These are phyloP conservation scores for Coleophora flavipennella DNA, from an alignment of 2,888 invertebrate genomes.

Conservation along the genomic window DNA sequence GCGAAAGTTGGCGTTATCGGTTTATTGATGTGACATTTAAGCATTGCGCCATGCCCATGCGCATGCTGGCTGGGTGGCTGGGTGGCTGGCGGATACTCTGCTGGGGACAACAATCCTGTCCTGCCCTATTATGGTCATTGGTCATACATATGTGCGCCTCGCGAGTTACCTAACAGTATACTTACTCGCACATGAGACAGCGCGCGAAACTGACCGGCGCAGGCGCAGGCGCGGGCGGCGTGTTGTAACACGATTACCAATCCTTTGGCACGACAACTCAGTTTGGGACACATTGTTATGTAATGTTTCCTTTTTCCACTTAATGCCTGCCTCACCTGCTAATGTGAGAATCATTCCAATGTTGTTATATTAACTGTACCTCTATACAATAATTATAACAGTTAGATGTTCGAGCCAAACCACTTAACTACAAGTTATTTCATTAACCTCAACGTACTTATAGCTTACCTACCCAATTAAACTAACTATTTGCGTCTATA, in stretches of 20 bases:
- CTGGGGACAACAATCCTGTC: constrained; percentile 41
- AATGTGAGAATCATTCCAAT: background rate
- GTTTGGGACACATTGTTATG: constrained; percentile 4
- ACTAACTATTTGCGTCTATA: no score
- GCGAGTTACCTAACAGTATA: constrained; percentile 32
- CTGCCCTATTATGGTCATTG: constrained; percentile 26
- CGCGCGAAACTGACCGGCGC: constrained; percentile 26
- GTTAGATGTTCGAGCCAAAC: no score
- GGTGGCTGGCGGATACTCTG: constrained; percentile 31
- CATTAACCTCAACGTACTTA: no score
- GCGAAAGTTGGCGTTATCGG: no score
- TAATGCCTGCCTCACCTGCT: background rate
- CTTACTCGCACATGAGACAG: constrained; percentile 27
- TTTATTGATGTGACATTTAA: no score
- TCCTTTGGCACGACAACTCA: constrained; percentile 4
- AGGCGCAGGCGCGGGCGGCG: no score
- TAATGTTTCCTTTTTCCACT: constrained; percentile 3
- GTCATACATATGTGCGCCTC: constrained; percentile 26
- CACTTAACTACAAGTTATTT: no score
- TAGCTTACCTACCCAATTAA: no score
- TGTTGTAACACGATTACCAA: constrained; percentile 24
- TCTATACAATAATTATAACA: constrained; percentile 13
- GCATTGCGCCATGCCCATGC: no score
- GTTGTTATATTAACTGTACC: background rate
- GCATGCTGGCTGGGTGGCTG: constrained; percentile 5